phyloP scores from a whole-genome alignment of 1,140 invertebrate genomes.

The Procambarus virginalis region DNA sequence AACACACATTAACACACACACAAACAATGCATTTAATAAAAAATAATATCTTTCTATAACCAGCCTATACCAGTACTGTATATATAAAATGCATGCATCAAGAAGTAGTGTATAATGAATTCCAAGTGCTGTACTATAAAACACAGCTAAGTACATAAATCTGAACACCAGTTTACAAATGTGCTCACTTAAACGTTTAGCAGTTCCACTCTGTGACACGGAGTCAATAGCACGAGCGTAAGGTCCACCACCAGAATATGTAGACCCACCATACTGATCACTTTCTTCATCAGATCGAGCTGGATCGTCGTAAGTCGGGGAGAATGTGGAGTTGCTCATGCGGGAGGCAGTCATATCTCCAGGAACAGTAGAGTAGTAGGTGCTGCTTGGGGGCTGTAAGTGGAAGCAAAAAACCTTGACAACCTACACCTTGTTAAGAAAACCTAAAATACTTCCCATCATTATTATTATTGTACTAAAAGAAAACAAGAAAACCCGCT shows the following conservation, averaged over 20 bases:
- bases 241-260: conserved; percentile 70
- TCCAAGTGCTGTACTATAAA: background rate
- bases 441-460: background rate
- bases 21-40: no score
- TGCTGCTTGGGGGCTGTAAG: conserved; percentile 68
- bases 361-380: conserved; percentile 70
- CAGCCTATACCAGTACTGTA: no score
- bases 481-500: background rate
- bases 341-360: conserved; percentile 64
- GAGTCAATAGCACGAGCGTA: conserved; percentile 70
- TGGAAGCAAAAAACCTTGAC: background rate
- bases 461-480: background rate
- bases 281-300: conserved; percentile 70
- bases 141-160: background rate
- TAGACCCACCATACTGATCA: conserved; percentile 70
- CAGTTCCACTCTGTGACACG: conserved; percentile 69
- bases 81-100: no score
- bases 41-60: no score
- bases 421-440: background rate
- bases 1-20: no score
- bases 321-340: conserved; percentile 67
- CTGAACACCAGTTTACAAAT: background rate
- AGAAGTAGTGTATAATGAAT: background rate
- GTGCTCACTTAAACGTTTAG: conserved; percentile 69
- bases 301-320: conserved; percentile 70